Conservation (phyloP, 2,797 vertebrate species). For the Paramormyrops hopkinsi region DNA sequence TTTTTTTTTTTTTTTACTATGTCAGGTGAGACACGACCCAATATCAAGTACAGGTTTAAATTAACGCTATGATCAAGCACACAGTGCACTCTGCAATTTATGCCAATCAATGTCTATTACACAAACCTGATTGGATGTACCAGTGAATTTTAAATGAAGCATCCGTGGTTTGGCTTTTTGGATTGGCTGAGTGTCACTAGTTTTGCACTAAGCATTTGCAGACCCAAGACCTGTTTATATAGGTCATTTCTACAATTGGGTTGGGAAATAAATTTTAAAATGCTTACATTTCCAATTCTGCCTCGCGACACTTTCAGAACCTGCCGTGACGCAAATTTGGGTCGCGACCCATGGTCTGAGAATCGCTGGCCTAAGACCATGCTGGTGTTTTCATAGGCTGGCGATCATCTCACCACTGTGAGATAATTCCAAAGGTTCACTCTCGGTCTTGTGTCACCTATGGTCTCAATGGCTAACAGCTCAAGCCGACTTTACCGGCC, state of each 20-base stretch:
- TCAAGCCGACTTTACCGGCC: neutral
- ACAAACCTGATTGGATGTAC: neutral
- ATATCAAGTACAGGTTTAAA: neutral
- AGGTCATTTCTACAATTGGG: neutral
- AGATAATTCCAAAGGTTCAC: neutral
- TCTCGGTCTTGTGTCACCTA: neutral
- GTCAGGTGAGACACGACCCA: neutral
- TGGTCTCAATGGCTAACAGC: neutral
- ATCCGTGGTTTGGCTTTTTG: neutral
- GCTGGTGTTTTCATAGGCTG: neutral
- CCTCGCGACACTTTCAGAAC: neutral
- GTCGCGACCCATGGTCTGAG: neutral
- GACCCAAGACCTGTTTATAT: neutral
- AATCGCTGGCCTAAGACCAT: neutral
- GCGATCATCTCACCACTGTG: neutral
- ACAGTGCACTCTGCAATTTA: neutral
- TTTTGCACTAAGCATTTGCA: neutral
- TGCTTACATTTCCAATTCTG: neutral
- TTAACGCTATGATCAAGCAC: neutral
- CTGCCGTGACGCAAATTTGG: neutral
- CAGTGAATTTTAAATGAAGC: neutral
- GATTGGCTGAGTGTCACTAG: neutral
- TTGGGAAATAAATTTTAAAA: neutral
- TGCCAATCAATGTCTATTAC: neutral
- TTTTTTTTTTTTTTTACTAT: neutral